Evolutionary conservation across 1,140 invertebrate genomes (phyloP), one percentile per base, ranked within the genome.

Genomic region (Chrysoperla carnea): DNA sequence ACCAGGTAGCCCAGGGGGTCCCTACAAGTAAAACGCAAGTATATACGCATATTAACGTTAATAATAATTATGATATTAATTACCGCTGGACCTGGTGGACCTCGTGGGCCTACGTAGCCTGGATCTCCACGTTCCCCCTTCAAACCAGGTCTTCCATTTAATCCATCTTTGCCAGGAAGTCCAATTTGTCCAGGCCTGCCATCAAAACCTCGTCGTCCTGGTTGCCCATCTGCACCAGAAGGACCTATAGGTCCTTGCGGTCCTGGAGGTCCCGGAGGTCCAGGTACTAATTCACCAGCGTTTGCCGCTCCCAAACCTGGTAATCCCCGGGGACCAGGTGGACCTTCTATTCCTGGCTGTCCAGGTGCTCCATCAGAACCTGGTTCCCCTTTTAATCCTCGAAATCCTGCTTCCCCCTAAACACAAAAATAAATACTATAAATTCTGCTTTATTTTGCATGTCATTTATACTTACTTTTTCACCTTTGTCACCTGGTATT

Each of bases 1-100:
- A 39, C 70, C 70, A 41, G 62, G 51, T 40, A 38, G 37, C 39
- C 59, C 63, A 23, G 54, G 51, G 9, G 47, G 45, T 14, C 50
- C 51, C 50, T 55, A 35, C 12, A 15, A n/a, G 11, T 15, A 6
- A 12, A 12, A 33, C 17, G 17, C 14, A n/a, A 13, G 13, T 14
- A 15, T 12, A 8, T 28, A 38, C 43, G 13, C n/a, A n/a, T 8
- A 33, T n/a, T n/a, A n/a, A n/a, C n/a, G n/a, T n/a, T n/a, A n/a
- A n/a, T n/a, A n/a, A n/a, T n/a, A n/a, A n/a, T n/a, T n/a, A n/a
- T n/a, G 8, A 11, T 11, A 6, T 7, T 6, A 49, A 29, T 48
- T 36, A 50, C 49, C 29, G 15, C 7, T 36, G 49, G 49, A n/a
- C 60, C 60, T 27, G 43, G 39, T 3, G 48, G 49, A 37, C 60